Percentiles rank a stretch among this genome's conserved stretches.
These are phyloP conservation scores for Synergus gifuensis DNA, from an alignment of 2,888 invertebrate genomes.

Conservation along the genomic window DNA sequence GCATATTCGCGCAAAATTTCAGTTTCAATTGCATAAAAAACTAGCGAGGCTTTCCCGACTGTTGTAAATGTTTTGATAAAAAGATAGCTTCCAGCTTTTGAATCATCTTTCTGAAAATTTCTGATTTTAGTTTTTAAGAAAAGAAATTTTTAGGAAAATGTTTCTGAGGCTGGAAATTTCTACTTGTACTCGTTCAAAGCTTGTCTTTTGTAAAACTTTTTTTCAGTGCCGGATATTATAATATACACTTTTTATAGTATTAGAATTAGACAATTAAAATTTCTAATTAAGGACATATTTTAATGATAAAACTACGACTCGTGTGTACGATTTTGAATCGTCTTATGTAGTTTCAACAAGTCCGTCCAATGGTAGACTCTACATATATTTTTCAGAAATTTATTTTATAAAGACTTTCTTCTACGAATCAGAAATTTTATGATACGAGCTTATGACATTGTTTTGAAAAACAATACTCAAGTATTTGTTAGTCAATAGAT, in stretches of 20 bases:
- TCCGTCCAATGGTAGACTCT: constrained; percentile 29
- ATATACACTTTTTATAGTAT: not conserved
- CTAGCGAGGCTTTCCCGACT: not conserved
- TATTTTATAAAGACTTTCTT: not conserved
- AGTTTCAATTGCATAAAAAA: constrained; percentile 68
- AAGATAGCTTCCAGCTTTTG: not conserved
- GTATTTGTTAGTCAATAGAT: not conserved
- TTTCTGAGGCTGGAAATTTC: not conserved
- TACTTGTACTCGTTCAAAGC: not conserved
- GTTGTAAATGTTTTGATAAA: not conserved
- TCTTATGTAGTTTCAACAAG: constrained; percentile 8
- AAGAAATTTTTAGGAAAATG: not conserved
- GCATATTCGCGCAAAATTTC: constrained; percentile 79
- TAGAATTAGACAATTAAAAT: not conserved
- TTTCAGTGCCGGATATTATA: not conserved
- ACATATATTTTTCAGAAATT: not conserved
- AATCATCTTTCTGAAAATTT: constrained; percentile 3
- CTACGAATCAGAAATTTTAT: not conserved
- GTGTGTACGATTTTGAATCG: not conserved
- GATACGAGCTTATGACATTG: not conserved
- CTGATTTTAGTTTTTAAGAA: not conserved
- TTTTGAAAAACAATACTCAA: not conserved
- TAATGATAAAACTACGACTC: not conserved
- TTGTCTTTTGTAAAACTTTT: constrained; percentile 1
- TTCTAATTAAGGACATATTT: not conserved